A percentile compares a stretch with the other conserved stretches of the same genome.
Conservation (phyloP, 2,113 vertebrate genomes). For the Thunnus thynnus region DNA sequence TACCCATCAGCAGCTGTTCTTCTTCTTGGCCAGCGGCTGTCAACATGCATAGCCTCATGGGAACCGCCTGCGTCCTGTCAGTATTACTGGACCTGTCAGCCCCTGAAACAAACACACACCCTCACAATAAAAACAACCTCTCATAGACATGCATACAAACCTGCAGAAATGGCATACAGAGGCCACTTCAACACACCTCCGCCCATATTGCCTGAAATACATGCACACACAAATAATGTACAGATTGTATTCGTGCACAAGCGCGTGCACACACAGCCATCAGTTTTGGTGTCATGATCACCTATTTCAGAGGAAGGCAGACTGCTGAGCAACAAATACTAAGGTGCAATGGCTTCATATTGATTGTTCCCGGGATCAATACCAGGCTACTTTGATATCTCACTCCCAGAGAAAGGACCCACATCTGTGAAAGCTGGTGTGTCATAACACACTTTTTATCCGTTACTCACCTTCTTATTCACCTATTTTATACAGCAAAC, state of each 20-base stretch:
- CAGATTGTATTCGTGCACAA: neutral
- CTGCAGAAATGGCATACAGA: neutral
- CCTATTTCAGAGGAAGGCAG: conserved; percentile 70
- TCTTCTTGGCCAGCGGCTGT: conserved; percentile 75
- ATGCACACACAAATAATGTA: neutral
- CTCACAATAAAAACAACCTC: conserved; percentile 19
- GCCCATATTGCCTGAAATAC: neutral
- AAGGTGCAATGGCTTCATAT: conserved; percentile 78
- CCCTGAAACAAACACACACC: conserved; percentile 57
- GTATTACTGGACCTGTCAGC: conserved; percentile 79
- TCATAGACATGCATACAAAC: conserved; percentile 21
- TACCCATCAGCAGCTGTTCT: conserved; percentile 68
- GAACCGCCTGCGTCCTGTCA: conserved; percentile 75
- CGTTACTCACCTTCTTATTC: conserved; percentile 57
- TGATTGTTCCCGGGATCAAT: conserved; percentile 78
- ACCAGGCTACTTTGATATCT: conserved; percentile 81
- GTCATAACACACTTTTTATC: conserved; percentile 57
- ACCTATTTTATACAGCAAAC: conserved; percentile 41
- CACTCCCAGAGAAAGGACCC: conserved; percentile 61
- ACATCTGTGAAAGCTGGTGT: conserved; percentile 61
- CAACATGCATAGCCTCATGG: conserved; percentile 73
- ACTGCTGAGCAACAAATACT: conserved; percentile 77
- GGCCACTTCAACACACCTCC: neutral
- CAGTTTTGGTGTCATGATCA: conserved; percentile 54
- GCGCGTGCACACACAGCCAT: conserved; percentile 35